phyloP scores from a whole-genome alignment of 2,113 vertebrate species.

The Marcusenius ussheri region DNA sequence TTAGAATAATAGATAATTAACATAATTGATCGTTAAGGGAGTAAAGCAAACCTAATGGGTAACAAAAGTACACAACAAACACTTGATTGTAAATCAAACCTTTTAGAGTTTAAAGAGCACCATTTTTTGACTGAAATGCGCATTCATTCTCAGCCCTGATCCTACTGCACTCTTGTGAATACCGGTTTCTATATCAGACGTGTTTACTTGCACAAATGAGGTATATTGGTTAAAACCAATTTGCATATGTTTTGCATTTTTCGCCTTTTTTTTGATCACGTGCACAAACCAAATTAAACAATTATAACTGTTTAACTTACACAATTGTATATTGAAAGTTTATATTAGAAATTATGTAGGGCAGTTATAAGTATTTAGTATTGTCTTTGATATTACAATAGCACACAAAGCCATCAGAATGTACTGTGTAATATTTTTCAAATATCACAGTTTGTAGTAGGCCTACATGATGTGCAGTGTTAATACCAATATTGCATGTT shows the following conservation, averaged over 20 bases:
- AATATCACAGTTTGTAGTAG: neutral
- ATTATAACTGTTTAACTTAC: neutral
- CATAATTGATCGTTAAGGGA: slow-evolving; percentile 36
- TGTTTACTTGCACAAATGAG: neutral
- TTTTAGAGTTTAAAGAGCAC: neutral
- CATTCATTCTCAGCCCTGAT: neutral
- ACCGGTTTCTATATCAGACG: neutral
- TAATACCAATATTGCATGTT: neutral
- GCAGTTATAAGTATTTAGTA: neutral
- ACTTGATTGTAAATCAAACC: slow-evolving; percentile 30
- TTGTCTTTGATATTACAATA: neutral
- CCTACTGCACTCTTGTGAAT: neutral
- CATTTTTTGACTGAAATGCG: neutral
- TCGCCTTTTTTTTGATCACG: neutral
- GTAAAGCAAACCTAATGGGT: slow-evolving; percentile 38
- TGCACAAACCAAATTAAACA: neutral
- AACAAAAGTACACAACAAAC: slow-evolving; percentile 25
- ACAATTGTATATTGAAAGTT: neutral
- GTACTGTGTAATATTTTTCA: neutral
- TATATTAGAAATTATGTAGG: neutral
- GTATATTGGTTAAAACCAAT: neutral
- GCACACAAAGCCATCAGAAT: neutral
- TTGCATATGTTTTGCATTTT: neutral
- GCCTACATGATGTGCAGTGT: neutral
- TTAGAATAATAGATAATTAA: slow-evolving; percentile 44